Conservation (phyloP, 2,113 vertebrate genomes). For the Atlantisia rogersi region DNA sequence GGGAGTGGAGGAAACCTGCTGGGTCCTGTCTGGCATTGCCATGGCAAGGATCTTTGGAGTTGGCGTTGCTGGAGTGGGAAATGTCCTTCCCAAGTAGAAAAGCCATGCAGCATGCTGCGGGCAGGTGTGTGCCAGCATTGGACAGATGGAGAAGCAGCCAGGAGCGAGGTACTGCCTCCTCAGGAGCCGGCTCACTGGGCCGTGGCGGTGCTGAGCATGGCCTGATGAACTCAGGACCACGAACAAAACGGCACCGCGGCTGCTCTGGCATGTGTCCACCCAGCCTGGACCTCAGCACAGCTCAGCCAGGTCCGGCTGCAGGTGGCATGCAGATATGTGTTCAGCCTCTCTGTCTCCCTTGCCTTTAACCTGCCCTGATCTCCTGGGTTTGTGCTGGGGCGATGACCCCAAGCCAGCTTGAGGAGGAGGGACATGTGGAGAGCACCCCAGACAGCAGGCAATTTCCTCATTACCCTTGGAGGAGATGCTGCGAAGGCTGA, state of each 20-base stretch:
- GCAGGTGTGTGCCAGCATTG: background rate
- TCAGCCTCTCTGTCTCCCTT: background rate
- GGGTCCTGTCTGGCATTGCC: accelerated
- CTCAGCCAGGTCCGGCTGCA: background rate
- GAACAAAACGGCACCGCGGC: accelerated
- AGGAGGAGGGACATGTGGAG: background rate
- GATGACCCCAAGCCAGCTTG: accelerated
- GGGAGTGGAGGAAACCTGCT: accelerated
- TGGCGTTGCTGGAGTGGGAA: background rate
- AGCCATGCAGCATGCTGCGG: accelerated
- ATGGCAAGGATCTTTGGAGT: background rate
- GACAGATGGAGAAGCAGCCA: slow-evolving; percentile 5
- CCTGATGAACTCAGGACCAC: background rate
- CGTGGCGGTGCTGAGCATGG: background rate
- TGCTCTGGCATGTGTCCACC: background rate
- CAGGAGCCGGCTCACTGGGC: accelerated
- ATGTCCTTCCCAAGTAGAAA: background rate
- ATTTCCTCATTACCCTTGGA: background rate
- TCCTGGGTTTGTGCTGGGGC: background rate
- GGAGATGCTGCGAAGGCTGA: background rate
- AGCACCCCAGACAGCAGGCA: background rate
- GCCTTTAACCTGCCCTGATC: background rate
- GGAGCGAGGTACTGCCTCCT: background rate
- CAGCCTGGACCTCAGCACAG: background rate
- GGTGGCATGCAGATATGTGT: accelerated